Percentiles rank a stretch among this genome's conserved stretches.
Evolutionary conservation across 2,888 invertebrate genomes (phyloP).

Genomic region (Arenicola marina): DNA sequence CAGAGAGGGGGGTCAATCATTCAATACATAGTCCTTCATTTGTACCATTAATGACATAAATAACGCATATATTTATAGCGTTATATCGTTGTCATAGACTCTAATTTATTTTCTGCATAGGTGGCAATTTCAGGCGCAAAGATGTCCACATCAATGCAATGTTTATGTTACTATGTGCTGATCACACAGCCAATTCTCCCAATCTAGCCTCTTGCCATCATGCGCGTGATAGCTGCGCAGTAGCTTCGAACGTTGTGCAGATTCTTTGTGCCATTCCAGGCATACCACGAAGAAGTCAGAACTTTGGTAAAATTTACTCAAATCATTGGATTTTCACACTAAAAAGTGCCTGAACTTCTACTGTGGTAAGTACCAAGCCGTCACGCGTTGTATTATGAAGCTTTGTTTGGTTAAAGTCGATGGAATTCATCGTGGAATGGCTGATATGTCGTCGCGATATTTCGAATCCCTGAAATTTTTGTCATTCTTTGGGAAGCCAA

Average conservation of each 20-base stretch:
- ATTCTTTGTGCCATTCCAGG: constrained; percentile 97
- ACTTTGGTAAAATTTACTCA: constrained; percentile 60
- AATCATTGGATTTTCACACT: constrained; percentile 60
- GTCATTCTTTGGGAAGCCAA: constrained; percentile 55
- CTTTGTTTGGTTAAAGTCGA: constrained; percentile 31
- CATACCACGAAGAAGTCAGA: constrained; percentile 75
- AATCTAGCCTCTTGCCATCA: too few relatives aligned
- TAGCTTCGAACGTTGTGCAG: constrained; percentile 79
- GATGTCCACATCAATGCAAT: too few relatives aligned
- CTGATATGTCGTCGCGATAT: constrained; percentile 48
- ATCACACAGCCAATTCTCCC: too few relatives aligned
- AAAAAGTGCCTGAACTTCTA: constrained; percentile 70
- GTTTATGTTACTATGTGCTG: too few relatives aligned
- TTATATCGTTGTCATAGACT: too few relatives aligned
- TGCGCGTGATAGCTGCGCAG: constrained; percentile 55
- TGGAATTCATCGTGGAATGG: constrained; percentile 42
- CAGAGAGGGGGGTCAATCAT: too few relatives aligned
- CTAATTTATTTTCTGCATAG: too few relatives aligned
- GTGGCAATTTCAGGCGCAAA: too few relatives aligned
- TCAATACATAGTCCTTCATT: too few relatives aligned
- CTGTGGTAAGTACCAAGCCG: constrained; percentile 66
- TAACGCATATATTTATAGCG: too few relatives aligned
- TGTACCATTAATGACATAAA: too few relatives aligned
- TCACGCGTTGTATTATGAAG: constrained; percentile 22
- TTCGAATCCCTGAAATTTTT: constrained; percentile 61